Evolutionary conservation across 2,888 invertebrate species (phyloP), one percentile per base, ranked within the genome.

Genomic region (Andricus curvator): DNA sequence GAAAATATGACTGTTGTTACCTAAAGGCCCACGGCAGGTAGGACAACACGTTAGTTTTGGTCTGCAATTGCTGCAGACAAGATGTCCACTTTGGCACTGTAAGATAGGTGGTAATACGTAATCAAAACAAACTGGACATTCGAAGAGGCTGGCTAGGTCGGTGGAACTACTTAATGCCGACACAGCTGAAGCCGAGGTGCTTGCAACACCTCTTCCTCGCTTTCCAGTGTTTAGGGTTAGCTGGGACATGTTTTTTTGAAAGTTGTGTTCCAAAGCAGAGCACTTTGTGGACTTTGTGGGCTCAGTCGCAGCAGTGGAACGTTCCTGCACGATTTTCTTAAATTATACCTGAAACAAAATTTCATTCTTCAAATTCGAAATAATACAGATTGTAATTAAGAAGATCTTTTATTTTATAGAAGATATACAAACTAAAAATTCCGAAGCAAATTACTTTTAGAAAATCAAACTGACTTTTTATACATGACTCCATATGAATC

Each of bases 81-180:
- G 95, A 94, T 99, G 99, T 83, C 99, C 99, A 93, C 98, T 98
- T 93, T 98, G 98, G 93, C 99, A 99, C 93, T 99, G 99, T 93
- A 99, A 95, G 89, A 99, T 99, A 62, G 99, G 99, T 85, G 99
- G 99, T 91, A 99, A 94, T 85, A 99, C 99, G 95, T 99, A 99
- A 94, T 99, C 99, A 93, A 99, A 99, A 94, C 99, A 99, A 85
- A 99, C 99, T 60, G 98, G 98, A 93, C 98, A 98, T 93, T 98
- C 98, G 93, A 98, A 98, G 78, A 98, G 94, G 84, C 97, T 97
- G 85, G 98, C 97, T 90, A 98, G 94, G 93, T 98, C 98, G 89
- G 97, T 96, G 78, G 97, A 96, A 93, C 96, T 95, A 90, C 95
- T 95, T 86, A 95, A 94, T 44, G 95, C 94, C 80, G 95, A 94